Evolutionary conservation across 2,797 vertebrate species (phyloP).

Genomic region (Rhadinocentrus ornatus): DNA sequence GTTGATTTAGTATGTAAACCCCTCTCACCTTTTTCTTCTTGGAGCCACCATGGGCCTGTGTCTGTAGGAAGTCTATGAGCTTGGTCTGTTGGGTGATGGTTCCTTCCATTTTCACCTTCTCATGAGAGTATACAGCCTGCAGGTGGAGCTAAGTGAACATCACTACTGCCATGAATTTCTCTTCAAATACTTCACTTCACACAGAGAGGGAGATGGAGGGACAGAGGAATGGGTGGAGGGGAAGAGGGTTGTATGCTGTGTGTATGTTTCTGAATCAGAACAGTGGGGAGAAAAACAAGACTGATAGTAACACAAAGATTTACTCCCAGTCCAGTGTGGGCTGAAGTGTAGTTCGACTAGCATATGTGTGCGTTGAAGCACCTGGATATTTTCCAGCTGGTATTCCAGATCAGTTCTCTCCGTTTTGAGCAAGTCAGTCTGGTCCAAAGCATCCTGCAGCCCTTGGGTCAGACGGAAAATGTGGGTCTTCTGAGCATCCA

Average conservation of each 20-base stretch:
- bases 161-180: constrained; percentile 80
- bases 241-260: constrained; percentile 5
- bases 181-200: constrained; percentile 64
- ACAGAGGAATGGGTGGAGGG: constrained; percentile 17
- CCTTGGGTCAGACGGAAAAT: constrained; percentile 98
- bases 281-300: constrained; percentile 27
- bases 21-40: constrained; percentile 93
- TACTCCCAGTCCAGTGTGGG: constrained; percentile 68
- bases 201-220: constrained; percentile 57
- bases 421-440: constrained; percentile 96
- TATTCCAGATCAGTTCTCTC: constrained; percentile 97
- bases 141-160: constrained; percentile 82
- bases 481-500: constrained; percentile 98
- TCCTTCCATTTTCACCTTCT: constrained; percentile 99
- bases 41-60: constrained; percentile 95
- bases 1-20: background rate
- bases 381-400: constrained; percentile 88
- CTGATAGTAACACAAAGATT: constrained; percentile 55
- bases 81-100: constrained; percentile 99
- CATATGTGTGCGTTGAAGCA: constrained; percentile 60
- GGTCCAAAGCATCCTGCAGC: constrained; percentile 95
- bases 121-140: constrained; percentile 97
- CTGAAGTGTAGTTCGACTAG: background rate
- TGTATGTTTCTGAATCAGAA: constrained; percentile 14
- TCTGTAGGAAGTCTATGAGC: constrained; percentile 98